phyloP scores from a whole-genome alignment of 2,797 vertebrate genomes.

The Pachyuromys duprasi region DNA sequence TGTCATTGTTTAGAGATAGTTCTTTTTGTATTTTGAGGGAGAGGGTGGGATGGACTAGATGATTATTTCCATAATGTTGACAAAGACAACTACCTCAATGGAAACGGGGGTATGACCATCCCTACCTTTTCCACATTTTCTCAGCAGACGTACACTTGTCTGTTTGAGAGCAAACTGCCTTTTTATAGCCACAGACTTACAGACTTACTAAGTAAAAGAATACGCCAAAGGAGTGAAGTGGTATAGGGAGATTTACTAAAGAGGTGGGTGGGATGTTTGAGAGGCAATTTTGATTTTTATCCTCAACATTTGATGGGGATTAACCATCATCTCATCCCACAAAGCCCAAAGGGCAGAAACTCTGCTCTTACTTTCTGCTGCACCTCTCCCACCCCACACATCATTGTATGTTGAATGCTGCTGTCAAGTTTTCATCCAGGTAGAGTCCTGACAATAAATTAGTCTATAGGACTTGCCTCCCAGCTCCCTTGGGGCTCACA shows the following conservation, averaged over 20 bases:
- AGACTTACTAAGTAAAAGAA: constrained; percentile 73
- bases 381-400: neutral
- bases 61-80: constrained; percentile 88
- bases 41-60: constrained; percentile 88
- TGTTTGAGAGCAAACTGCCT: constrained; percentile 79
- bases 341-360: neutral
- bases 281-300: neutral
- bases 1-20: constrained; percentile 95
- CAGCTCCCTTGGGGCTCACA: neutral
- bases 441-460: neutral
- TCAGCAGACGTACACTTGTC: constrained; percentile 82
- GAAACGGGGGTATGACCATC: constrained; percentile 90
- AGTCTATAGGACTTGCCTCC: neutral
- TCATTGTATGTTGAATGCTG: neutral
- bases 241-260: neutral
- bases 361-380: neutral
- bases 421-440: neutral
- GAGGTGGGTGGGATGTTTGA: neutral
- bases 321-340: neutral
- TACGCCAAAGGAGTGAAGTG: constrained; percentile 44
- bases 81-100: constrained; percentile 98
- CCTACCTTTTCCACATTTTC: constrained; percentile 85
- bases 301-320: neutral
- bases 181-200: constrained; percentile 74
- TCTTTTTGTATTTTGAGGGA: constrained; percentile 89